Percentiles rank a stretch among this genome's conserved stretches.
phyloP scores from a whole-genome alignment of 2,888 invertebrate genomes.

The Hyposoter didymator region DNA sequence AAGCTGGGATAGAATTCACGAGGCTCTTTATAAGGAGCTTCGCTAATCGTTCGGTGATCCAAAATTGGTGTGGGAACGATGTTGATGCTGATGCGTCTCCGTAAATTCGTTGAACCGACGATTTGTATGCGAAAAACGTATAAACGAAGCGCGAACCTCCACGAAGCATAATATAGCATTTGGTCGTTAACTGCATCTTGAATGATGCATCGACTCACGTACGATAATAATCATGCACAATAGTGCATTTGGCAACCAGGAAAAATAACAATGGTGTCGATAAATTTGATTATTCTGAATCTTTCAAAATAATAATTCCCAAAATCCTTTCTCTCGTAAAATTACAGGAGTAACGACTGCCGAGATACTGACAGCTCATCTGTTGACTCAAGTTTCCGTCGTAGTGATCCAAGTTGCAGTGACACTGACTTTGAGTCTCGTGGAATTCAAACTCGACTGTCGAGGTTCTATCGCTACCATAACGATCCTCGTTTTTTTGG shows the following conservation, averaged over 20 bases:
- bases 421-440: slow-evolving; percentile 87
- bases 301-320: slow-evolving; percentile 7
- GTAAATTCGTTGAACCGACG: slow-evolving; percentile 36
- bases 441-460: slow-evolving; percentile 87
- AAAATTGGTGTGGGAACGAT: slow-evolving; percentile 57
- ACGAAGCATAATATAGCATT: slow-evolving; percentile 6
- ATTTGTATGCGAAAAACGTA: slow-evolving; percentile 55
- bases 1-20: background rate
- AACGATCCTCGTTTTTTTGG: slow-evolving; percentile 88
- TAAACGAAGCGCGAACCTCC: slow-evolving; percentile 17
- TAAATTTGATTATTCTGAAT: background rate
- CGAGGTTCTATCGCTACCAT: slow-evolving; percentile 88
- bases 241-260: background rate
- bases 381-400: slow-evolving; percentile 90
- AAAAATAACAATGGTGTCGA: background rate
- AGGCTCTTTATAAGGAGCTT: slow-evolving; percentile 10
- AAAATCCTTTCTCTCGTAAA: slow-evolving; percentile 44
- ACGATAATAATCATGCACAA: slow-evolving; percentile 7
- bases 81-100: slow-evolving; percentile 12
- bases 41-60: slow-evolving; percentile 51
- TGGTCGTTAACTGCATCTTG: slow-evolving; percentile 19
- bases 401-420: slow-evolving; percentile 89
- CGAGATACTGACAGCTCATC: slow-evolving; percentile 93
- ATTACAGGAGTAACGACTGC: slow-evolving; percentile 89
- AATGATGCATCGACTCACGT: slow-evolving; percentile 1